These are phyloP conservation scores for Allacma fusca DNA, from an alignment of 2,888 invertebrate genomes.

Conservation along the genomic window DNA sequence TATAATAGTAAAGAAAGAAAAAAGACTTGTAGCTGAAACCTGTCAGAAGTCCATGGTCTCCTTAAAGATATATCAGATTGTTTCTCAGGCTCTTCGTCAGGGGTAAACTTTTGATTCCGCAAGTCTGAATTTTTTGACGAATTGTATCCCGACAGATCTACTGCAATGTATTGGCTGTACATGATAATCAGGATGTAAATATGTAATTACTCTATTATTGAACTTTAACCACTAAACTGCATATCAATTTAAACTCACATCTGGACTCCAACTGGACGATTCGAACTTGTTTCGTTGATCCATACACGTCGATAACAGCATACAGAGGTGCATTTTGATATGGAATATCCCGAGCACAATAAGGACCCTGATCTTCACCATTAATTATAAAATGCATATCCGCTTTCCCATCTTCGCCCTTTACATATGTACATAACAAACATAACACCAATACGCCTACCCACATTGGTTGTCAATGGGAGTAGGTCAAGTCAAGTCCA, in stretches of 20 bases:
- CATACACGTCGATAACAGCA: constrained; percentile 96
- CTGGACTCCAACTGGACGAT: constrained; percentile 73
- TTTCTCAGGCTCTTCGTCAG: constrained; percentile 87
- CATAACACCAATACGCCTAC: constrained; percentile 89
- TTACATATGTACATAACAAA: too few relatives aligned
- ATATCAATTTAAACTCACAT: constrained; percentile 29
- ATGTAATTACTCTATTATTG: too few relatives aligned
- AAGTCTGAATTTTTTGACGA: constrained; percentile 77
- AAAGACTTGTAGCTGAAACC: too few relatives aligned
- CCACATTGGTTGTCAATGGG: constrained; percentile 90
- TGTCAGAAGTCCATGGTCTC: background rate
- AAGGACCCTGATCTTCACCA: constrained; percentile 92
- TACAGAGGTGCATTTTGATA: constrained; percentile 78
- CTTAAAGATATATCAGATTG: constrained; percentile 73
- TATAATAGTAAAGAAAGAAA: too few relatives aligned
- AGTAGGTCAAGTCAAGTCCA: constrained; percentile 68
- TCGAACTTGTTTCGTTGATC: constrained; percentile 94
- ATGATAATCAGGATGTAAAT: too few relatives aligned
- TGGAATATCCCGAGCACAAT: constrained; percentile 86
- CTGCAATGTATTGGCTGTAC: constrained; percentile 79
- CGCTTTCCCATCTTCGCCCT: constrained; percentile 77
- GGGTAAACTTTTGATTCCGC: constrained; percentile 79
- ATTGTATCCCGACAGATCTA: constrained; percentile 89
- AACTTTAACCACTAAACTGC: too few relatives aligned
- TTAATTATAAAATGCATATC: constrained; percentile 98